A percentile compares a stretch with the other conserved stretches of the same genome.
These are phyloP conservation scores for Neodiprion virginianus DNA, from an alignment of 1,140 invertebrate species.

Conservation along the genomic window DNA sequence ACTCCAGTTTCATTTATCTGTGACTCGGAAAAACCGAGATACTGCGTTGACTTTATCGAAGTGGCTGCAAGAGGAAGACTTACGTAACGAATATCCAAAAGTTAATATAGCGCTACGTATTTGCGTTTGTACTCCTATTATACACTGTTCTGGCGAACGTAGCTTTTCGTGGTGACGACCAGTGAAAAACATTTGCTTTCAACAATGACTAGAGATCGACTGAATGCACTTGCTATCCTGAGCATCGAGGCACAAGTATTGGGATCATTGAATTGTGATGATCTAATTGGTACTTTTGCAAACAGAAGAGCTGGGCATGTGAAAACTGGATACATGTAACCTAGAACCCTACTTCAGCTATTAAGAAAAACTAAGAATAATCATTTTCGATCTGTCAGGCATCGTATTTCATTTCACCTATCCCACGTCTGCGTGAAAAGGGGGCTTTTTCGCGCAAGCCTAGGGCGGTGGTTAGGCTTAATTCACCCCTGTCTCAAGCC, in stretches of 20 bases:
- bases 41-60: conserved; percentile 17
- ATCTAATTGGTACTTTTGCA: conserved; percentile 14
- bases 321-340: background rate
- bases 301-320: background rate
- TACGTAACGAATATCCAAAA: conserved; percentile 28
- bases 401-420: background rate
- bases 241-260: conserved; percentile 23
- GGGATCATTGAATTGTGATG: conserved; percentile 16
- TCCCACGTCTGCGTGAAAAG: background rate
- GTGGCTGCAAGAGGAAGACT: conserved; percentile 19
- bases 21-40: background rate
- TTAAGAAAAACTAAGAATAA: background rate
- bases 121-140: conserved; percentile 24
- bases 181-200: conserved; percentile 33
- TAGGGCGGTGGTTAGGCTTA: background rate
- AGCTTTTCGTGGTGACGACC: conserved; percentile 31
- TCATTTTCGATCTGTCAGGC: background rate
- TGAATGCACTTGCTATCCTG: conserved; percentile 27
- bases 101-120: conserved; percentile 32
- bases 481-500: no score
- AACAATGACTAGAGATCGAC: conserved; percentile 20
- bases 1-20: conserved; percentile 21
- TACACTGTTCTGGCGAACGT: conserved; percentile 28
- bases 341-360: background rate
- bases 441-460: background rate